Percentiles rank a stretch among this genome's conserved stretches.
phyloP scores from a whole-genome alignment of 2,113 vertebrate genomes.

The Diphyllodes magnificus region DNA sequence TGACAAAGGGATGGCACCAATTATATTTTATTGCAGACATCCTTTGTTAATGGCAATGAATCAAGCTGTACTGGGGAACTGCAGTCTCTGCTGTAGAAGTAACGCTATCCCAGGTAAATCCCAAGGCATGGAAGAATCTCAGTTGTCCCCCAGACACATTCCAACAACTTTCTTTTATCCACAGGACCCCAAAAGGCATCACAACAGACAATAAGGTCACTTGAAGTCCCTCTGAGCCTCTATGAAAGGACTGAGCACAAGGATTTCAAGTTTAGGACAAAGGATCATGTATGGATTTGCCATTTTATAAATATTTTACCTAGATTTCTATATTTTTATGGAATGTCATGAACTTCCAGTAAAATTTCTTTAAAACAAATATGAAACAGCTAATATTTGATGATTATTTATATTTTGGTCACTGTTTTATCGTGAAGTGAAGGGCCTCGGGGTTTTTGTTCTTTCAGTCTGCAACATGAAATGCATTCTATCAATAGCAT shows the following conservation, averaged over 20 bases:
- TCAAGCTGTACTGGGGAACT: neutral
- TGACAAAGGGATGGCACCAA: neutral
- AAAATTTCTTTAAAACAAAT: neutral
- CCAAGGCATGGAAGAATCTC: neutral
- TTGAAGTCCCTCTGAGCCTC: neutral
- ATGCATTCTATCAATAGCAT: neutral
- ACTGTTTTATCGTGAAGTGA: neutral
- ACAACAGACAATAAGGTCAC: neutral
- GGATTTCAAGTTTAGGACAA: neutral
- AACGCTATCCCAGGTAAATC: neutral
- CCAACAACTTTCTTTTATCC: neutral
- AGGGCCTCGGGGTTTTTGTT: neutral
- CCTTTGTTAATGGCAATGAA: slow-evolving; percentile 13
- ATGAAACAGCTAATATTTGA: neutral
- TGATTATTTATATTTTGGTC: neutral
- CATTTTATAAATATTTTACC: neutral
- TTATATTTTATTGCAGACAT: slow-evolving; percentile 8
- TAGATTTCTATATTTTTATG: neutral
- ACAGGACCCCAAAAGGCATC: neutral
- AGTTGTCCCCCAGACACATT: neutral
- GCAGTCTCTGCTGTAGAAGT: neutral
- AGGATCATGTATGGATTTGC: neutral
- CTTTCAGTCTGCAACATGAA: neutral
- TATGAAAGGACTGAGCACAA: neutral
- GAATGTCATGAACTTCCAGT: neutral